Evolutionary conservation across 2,113 vertebrate species (phyloP).

Genomic region (Orientallactaga bullata): DNA sequence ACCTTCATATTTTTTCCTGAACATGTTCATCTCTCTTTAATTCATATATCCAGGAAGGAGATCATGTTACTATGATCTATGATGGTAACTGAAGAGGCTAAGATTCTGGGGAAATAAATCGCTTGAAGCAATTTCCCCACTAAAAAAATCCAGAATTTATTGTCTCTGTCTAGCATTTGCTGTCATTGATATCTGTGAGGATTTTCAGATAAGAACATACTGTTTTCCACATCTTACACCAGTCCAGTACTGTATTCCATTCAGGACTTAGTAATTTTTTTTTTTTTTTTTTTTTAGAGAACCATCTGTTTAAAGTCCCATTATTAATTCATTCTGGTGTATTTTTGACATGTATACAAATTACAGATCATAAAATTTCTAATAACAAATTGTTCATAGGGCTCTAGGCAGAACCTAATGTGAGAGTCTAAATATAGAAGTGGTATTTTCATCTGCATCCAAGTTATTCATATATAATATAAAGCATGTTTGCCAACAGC

Average conservation of each 20-base stretch:
- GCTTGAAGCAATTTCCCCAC: conserved; percentile 42
- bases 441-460: conserved; percentile 56
- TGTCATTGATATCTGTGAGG: conserved; percentile 54
- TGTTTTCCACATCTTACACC: not conserved
- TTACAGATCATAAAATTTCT: conserved; percentile 78
- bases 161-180: conserved; percentile 44
- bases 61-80: not conserved
- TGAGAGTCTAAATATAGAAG: conserved; percentile 65
- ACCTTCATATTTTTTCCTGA: not conserved
- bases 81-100: conserved; percentile 7
- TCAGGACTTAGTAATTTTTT: not conserved
- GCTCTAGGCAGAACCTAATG: conserved; percentile 59
- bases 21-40: conserved; percentile 6
- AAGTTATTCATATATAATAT: conserved; percentile 35
- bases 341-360: conserved; percentile 77
- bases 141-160: conserved; percentile 62
- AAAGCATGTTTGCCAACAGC: conserved; percentile 13
- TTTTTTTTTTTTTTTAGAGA: conserved; percentile 41
- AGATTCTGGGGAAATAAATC: conserved; percentile 56
- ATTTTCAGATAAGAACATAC: conserved; percentile 30
- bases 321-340: conserved; percentile 76
- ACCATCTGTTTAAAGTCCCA: conserved; percentile 76
- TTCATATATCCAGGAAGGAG: not conserved
- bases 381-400: conserved; percentile 71
- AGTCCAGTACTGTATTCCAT: conserved; percentile 26